Conservation (phyloP, 2,797 vertebrate genomes). For the Enteromius radiatus region DNA sequence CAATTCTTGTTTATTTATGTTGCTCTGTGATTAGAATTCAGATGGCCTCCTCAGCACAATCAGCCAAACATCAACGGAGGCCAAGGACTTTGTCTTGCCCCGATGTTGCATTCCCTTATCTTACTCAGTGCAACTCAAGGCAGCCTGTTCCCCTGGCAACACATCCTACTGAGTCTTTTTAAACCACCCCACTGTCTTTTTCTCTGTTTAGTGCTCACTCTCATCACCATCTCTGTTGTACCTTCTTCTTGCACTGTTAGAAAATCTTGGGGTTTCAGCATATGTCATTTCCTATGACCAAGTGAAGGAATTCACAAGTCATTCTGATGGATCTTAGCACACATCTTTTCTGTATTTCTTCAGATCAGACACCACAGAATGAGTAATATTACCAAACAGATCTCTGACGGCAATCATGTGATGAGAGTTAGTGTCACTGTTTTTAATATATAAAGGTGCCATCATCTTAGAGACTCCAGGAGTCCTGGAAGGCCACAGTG, state of each 20-base stretch:
- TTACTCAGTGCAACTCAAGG: conserved; percentile 49
- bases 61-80: conserved; percentile 55
- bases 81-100: conserved; percentile 53
- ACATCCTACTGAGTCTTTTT: conserved; percentile 11
- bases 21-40: conserved; percentile 55
- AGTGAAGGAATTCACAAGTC: not conserved
- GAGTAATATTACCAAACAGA: not conserved
- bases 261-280: not conserved
- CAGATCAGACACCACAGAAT: not conserved
- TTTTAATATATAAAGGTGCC: too few species aligned
- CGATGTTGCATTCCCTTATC: conserved; percentile 56
- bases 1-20: conserved; percentile 45
- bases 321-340: not conserved
- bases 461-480: too few species aligned
- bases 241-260: not conserved
- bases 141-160: conserved; percentile 54
- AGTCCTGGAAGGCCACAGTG: too few species aligned
- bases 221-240: conserved; percentile 3
- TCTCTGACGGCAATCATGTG: not conserved
- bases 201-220: conserved; percentile 8
- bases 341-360: not conserved
- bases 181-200: conserved; percentile 23
- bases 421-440: too few species aligned
- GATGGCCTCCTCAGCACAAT: conserved; percentile 44
- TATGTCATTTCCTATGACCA: not conserved